Percentiles rank a stretch among this genome's conserved stretches.
phyloP scores from a whole-genome alignment of 2,113 vertebrate species.

The Pimephales promelas region DNA sequence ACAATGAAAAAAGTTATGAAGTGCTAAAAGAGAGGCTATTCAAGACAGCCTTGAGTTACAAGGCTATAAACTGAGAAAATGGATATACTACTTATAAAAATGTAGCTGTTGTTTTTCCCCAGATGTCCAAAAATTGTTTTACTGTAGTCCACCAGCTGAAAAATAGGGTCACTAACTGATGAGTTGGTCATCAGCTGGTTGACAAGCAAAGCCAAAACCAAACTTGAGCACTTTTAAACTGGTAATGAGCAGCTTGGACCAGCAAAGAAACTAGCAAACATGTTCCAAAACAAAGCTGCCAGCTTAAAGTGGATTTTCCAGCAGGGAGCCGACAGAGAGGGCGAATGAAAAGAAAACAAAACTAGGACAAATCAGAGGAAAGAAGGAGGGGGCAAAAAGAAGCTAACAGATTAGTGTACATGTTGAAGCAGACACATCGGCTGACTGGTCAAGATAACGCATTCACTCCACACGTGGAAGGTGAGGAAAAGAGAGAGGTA shows the following conservation, averaged over 20 bases:
- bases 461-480: conserved; percentile 48
- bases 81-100: conserved; percentile 4
- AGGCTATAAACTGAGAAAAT: not conserved
- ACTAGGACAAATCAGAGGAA: conserved; percentile 9
- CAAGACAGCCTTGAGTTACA: not conserved
- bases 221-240: not conserved
- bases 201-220: not conserved
- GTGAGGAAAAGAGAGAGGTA: conserved; percentile 38
- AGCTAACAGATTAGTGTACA: conserved; percentile 63
- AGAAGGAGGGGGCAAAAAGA: not conserved
- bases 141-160: not conserved
- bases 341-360: not conserved
- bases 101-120: not conserved
- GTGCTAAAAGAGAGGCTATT: not conserved
- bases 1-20: not conserved
- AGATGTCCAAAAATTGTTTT: not conserved
- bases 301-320: conserved; percentile 21
- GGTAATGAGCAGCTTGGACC: not conserved
- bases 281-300: not conserved
- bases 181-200: not conserved
- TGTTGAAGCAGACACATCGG: conserved; percentile 66
- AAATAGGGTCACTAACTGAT: not conserved
- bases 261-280: not conserved
- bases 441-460: conserved; percentile 61
- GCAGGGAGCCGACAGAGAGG: conserved; percentile 9